Percentiles rank a stretch among this genome's conserved stretches.
These are phyloP conservation scores for Ecliptopera silaceata DNA, from an alignment of 2,888 invertebrate species.

Conservation along the genomic window DNA sequence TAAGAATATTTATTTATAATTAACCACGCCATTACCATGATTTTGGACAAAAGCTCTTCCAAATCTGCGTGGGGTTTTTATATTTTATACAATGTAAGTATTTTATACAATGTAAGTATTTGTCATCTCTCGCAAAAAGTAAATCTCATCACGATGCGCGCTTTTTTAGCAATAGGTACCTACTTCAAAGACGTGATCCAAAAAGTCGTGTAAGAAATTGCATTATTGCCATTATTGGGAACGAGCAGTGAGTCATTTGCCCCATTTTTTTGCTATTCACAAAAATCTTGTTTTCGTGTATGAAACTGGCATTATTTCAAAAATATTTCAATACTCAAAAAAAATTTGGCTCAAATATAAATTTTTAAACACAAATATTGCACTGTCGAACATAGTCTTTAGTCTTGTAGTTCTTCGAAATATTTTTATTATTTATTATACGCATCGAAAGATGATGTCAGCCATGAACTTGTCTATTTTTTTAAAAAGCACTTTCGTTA, in stretches of 20 bases:
- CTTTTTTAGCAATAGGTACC: slow-evolving; percentile 22
- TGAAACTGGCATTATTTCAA: background rate
- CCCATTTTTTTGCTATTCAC: slow-evolving; percentile 10
- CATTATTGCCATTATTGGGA: slow-evolving; percentile 11
- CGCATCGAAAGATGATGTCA: too few species aligned
- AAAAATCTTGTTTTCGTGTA: slow-evolving; percentile 4
- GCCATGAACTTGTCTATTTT: background rate
- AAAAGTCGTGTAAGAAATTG: slow-evolving; percentile 16
- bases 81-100: slow-evolving; percentile 22
- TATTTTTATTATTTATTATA: too few species aligned
- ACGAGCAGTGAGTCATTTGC: slow-evolving; percentile 10
- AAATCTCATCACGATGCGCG: slow-evolving; percentile 26
- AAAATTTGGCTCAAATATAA: too few species aligned
- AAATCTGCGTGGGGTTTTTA: slow-evolving; percentile 30
- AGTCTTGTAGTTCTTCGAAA: too few species aligned
- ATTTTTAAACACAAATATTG: too few species aligned
- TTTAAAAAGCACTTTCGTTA: slow-evolving; percentile 1
- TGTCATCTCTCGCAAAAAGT: slow-evolving; percentile 32
- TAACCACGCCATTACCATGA: background rate
- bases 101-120: slow-evolving; percentile 19
- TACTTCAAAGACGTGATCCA: slow-evolving; percentile 10
- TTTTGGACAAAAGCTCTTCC: slow-evolving; percentile 10
- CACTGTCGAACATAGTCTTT: too few species aligned
- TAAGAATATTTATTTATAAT: too few species aligned
- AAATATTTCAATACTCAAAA: too few species aligned